These are phyloP conservation scores for Pipistrellus pipistrellus DNA, from an alignment of 2,797 vertebrate genomes.

Conservation along the genomic window DNA sequence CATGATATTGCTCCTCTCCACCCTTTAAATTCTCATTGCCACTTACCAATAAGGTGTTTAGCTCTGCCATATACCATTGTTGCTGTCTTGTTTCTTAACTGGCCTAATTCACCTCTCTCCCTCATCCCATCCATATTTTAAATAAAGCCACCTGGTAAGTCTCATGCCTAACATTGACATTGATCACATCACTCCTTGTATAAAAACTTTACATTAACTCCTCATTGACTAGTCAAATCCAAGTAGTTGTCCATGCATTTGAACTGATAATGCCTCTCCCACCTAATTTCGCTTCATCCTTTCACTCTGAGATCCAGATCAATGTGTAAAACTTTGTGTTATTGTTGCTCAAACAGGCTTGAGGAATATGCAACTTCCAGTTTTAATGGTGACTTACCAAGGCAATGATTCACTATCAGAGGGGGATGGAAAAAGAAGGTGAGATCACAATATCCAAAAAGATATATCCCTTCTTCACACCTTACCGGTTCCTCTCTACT, in stretches of 20 bases:
- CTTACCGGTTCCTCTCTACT: fast-evolving
- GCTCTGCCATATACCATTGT: neutral
- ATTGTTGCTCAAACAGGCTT: neutral
- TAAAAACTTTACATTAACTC: neutral
- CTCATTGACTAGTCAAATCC: slow-evolving; percentile 23
- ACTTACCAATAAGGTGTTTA: neutral
- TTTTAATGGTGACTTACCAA: neutral
- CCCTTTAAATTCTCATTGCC: neutral
- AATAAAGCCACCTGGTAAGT: neutral
- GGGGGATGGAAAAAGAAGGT: neutral
- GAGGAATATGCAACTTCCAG: neutral
- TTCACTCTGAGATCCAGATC: neutral
- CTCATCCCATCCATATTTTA: neutral
- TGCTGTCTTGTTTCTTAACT: neutral
- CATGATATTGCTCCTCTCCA: neutral
- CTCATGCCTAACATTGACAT: neutral
- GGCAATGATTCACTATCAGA: neutral
- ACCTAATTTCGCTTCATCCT: neutral
- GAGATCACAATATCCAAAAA: neutral
- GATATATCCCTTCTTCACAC: fast-evolving
- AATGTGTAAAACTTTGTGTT: neutral
- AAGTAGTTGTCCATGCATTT: neutral
- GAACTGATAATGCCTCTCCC: neutral
- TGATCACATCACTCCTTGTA: neutral
- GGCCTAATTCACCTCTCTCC: neutral